These are phyloP conservation scores for Fukomys damarensis DNA, from an alignment of 2,113 vertebrate genomes.

Conservation along the genomic window DNA sequence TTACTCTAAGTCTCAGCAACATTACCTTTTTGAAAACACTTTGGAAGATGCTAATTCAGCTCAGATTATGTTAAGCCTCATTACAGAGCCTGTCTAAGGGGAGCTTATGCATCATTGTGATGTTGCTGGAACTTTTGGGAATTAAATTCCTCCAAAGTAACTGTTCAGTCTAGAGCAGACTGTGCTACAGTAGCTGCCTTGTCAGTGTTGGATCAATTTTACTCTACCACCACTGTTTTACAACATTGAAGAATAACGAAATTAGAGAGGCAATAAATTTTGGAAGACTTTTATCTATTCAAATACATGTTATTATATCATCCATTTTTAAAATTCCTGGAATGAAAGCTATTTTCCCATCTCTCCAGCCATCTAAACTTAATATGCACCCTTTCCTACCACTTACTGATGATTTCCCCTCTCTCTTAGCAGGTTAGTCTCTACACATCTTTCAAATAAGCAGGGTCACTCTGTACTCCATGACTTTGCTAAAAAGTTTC, in stretches of 20 bases:
- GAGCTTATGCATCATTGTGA: background rate
- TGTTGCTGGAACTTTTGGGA: background rate
- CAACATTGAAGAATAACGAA: background rate
- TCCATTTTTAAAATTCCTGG: background rate
- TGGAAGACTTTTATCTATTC: background rate
- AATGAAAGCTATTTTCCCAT: background rate
- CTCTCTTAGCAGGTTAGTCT: background rate
- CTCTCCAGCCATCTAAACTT: background rate
- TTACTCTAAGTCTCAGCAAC: background rate
- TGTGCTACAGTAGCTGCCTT: background rate
- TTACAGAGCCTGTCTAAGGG: fast-evolving
- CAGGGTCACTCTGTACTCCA: background rate
- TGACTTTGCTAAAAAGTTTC: background rate
- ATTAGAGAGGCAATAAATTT: background rate
- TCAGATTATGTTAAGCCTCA: background rate
- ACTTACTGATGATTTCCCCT: background rate
- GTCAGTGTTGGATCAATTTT: background rate
- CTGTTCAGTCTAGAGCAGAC: background rate
- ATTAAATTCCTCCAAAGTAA: background rate
- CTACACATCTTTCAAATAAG: background rate
- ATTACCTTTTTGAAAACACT: background rate
- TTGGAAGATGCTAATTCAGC: background rate
- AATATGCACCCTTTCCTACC: background rate
- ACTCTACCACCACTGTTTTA: background rate
- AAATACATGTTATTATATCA: background rate